phyloP scores from a whole-genome alignment of 2,888 invertebrate species.

The Germaria angustata region DNA sequence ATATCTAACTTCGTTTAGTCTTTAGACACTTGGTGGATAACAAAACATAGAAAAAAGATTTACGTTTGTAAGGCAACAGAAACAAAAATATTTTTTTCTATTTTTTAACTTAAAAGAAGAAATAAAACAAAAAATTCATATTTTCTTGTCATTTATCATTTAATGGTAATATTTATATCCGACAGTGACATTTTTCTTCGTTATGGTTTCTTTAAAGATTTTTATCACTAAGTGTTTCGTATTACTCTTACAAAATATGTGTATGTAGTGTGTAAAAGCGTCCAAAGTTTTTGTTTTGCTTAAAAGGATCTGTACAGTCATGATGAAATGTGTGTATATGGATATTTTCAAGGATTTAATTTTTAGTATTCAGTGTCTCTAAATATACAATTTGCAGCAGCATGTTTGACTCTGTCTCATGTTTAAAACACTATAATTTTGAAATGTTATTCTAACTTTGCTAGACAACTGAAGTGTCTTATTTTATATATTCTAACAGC shows the following conservation, averaged over 20 bases:
- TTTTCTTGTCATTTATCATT: conserved; percentile 46
- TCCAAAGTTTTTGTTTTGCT: background rate
- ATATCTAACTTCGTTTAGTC: too few species aligned
- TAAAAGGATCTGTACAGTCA: background rate
- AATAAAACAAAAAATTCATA: background rate
- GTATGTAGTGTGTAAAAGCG: too few species aligned
- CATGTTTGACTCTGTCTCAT: conserved; percentile 1
- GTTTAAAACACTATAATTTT: conserved; percentile 19
- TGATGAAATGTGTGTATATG: background rate
- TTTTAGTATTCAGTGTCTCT: background rate
- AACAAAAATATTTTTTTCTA: background rate
- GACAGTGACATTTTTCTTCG: background rate
- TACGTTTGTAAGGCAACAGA: too few species aligned
- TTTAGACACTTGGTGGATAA: too few species aligned
- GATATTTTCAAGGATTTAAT: conserved; percentile 18
- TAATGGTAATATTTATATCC: conserved; percentile 15
- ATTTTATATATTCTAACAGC: background rate
- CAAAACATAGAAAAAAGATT: too few species aligned
- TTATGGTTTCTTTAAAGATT: conserved; percentile 1
- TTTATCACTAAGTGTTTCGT: too few species aligned
- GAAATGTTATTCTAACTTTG: conserved; percentile 25
- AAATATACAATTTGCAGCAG: background rate
- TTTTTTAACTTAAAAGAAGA: background rate
- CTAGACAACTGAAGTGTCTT: conserved; percentile 18
- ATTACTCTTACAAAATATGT: too few species aligned